Evolutionary conservation across 2,888 invertebrate species (phyloP).

Genomic region (Gonocerus acuteangulatus): DNA sequence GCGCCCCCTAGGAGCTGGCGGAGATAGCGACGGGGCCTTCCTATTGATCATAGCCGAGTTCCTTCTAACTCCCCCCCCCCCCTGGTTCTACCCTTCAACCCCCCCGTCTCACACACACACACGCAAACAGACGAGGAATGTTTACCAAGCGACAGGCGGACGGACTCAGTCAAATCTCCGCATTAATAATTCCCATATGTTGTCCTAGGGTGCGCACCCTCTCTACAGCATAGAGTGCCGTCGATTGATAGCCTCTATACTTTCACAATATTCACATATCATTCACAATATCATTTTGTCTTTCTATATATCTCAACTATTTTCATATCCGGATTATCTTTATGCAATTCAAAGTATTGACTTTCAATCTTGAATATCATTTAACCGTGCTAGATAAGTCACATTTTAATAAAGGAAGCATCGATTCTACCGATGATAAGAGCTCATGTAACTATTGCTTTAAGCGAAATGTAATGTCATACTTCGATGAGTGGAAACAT

Average conservation of each 20-base stretch:
- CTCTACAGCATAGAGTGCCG: too few species aligned
- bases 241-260: neutral
- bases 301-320: too few species aligned
- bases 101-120: neutral
- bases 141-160: neutral
- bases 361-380: too few species aligned
- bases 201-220: slow-evolving; percentile 5
- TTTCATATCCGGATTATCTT: too few species aligned
- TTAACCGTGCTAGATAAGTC: too few species aligned
- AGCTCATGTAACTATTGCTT: too few species aligned
- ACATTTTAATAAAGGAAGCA: too few species aligned
- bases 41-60: slow-evolving; percentile 18
- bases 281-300: neutral
- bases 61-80: neutral
- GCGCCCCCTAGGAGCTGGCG: neutral
- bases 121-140: slow-evolving; percentile 13
- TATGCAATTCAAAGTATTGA: too few species aligned
- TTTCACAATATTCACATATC: neutral
- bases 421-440: too few species aligned
- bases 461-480: too few species aligned
- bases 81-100: too few species aligned
- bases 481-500: too few species aligned
- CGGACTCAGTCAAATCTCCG: slow-evolving; percentile 4
- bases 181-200: slow-evolving; percentile 14
- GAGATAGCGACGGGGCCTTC: slow-evolving; percentile 1